Conservation (phyloP, 2,113 vertebrate genomes). For the Gambusia holbrooki region DNA sequence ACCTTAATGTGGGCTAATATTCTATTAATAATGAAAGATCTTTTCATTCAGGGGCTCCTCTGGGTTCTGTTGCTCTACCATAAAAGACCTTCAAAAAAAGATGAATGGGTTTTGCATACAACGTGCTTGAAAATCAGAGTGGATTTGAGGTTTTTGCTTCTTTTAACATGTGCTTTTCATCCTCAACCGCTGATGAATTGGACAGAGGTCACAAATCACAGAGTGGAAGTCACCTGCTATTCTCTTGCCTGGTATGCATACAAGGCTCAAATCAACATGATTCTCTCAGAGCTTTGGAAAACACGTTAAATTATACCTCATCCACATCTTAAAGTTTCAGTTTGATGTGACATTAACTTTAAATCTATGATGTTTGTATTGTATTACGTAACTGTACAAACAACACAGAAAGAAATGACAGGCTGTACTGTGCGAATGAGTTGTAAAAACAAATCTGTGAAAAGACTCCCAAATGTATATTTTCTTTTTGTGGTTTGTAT, state of each 20-base stretch:
- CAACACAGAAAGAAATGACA: neutral
- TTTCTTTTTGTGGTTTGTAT: neutral
- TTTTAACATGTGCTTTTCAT: conserved; percentile 31
- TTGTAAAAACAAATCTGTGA: neutral
- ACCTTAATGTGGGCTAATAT: conserved; percentile 76
- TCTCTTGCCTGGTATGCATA: neutral
- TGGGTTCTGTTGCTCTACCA: conserved; percentile 60
- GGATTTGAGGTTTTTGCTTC: conserved; percentile 21
- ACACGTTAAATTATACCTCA: neutral
- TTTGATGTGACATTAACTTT: neutral
- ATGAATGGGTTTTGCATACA: conserved; percentile 53
- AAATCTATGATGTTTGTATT: neutral
- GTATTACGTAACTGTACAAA: neutral
- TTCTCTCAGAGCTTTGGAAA: neutral
- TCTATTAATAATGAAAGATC: conserved; percentile 79
- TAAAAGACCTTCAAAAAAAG: conserved; percentile 65
- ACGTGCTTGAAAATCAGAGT: conserved; percentile 46
- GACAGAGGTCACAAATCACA: conserved; percentile 18
- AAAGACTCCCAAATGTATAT: neutral
- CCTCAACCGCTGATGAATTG: conserved; percentile 20
- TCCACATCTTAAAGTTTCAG: neutral
- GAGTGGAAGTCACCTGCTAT: conserved; percentile 16
- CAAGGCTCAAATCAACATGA: neutral
- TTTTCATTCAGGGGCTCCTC: conserved; percentile 63
- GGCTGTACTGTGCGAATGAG: neutral